Evolutionary conservation across 2,888 invertebrate genomes (phyloP), one percentile per base, ranked within the genome.

Genomic region (Hirtodrosophila duncani): DNA sequence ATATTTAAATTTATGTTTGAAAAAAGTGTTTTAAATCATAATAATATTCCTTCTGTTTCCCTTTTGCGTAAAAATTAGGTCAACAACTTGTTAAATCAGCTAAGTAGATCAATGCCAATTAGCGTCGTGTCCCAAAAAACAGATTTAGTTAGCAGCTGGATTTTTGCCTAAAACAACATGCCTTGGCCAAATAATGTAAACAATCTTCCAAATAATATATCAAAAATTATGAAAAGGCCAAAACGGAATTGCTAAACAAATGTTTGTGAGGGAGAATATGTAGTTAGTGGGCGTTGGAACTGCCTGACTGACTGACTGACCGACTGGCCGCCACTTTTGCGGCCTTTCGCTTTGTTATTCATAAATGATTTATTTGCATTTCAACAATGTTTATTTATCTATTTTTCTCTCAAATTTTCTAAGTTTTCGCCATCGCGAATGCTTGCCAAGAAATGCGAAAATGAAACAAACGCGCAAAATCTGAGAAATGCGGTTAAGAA

Each of bases 361-460:
- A 51, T 56, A 67, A 49, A 62, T 55, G 57, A 72, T 72, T 77
- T 72, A 72, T 77, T 55, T 63, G 34, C 42, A 31, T 65, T 72
- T 77, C 44, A 55, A 33, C 51, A 57, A 41, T 80, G 72, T 80
- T 74, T 74, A 74, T 80, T 74, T 77, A 72, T 74, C 69, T 72
- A 66, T 66, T 72, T 77, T 77, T 66, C 63, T 61, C 45, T 13
- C 48, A 44, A 53, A 52, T 71, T 64, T 71, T 67, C 55, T 49
- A 63, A 50, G 49, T 56, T 52, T 52, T 59, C 51, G 50, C 31
- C 51, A 50, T 51, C 37, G 46, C 53, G 43, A 67, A 21, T 30
- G 66, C 63, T 77, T 74, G 72, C 81, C 72, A 74, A 74, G 78
- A 72, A 66, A 51, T n/a, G n/a, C n/a, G n/a, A 58, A 33, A 41